A percentile compares a stretch with the other conserved stretches of the same genome.
Conservation (phyloP, 1,140 invertebrate species). For the Metaphire vulgaris region DNA sequence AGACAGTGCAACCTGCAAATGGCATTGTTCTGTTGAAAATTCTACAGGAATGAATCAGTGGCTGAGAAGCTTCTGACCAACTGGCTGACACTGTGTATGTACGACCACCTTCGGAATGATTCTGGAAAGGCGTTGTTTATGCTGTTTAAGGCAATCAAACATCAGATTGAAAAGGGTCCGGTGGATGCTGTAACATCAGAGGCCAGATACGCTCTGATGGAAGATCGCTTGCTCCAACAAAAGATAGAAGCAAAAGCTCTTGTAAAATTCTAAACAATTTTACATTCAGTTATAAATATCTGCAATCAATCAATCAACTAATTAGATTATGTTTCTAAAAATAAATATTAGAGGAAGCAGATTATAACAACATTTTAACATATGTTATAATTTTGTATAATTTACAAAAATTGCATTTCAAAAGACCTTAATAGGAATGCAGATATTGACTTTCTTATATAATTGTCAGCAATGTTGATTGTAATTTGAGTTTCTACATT, state of each 20-base stretch:
- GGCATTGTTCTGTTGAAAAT: slow-evolving; percentile 87
- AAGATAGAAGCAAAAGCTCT: slow-evolving; percentile 92
- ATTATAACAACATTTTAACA: too few relatives aligned
- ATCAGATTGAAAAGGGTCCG: slow-evolving; percentile 98
- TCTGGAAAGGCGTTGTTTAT: slow-evolving; percentile 95
- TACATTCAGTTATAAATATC: background rate
- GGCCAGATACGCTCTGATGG: slow-evolving; percentile 92
- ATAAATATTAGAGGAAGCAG: too few relatives aligned
- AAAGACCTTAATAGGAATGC: too few relatives aligned
- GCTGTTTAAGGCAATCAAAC: slow-evolving; percentile 96
- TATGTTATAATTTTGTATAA: too few relatives aligned
- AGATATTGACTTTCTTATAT: too few relatives aligned
- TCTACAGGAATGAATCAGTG: slow-evolving; percentile 82
- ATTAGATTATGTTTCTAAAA: too few relatives aligned
- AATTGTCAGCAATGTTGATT: too few relatives aligned
- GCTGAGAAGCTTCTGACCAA: slow-evolving; percentile 98
- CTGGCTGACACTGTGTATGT: slow-evolving; percentile 97
- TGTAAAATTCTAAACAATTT: slow-evolving; percentile 54
- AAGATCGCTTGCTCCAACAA: slow-evolving; percentile 96
- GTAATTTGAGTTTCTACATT: too few relatives aligned
- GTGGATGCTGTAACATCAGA: slow-evolving; percentile 97
- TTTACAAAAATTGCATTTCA: too few relatives aligned
- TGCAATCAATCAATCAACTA: background rate
- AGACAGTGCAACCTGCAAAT: slow-evolving; percentile 95
- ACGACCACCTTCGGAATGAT: slow-evolving; percentile 81